phyloP scores from a whole-genome alignment of 2,888 invertebrate species.

The Acleris cristana region DNA sequence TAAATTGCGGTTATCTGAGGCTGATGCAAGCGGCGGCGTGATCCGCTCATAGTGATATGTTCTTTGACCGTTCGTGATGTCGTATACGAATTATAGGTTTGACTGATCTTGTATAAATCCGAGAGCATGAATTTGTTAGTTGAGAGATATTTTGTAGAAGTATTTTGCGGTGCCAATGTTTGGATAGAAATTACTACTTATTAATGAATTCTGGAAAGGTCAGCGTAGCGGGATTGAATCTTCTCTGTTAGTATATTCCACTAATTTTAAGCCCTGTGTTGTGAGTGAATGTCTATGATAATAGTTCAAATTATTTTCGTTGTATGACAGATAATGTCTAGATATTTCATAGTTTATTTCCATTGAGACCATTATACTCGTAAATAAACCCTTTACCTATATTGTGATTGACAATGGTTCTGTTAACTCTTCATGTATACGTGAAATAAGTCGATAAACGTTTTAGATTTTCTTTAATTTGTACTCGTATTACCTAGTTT shows the following conservation, averaged over 20 bases:
- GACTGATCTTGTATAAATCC: constrained; percentile 13
- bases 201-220: neutral
- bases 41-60: neutral
- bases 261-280: constrained; percentile 43
- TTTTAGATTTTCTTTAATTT: constrained; percentile 24
- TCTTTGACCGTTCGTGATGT: neutral
- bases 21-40: neutral
- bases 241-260: constrained; percentile 48
- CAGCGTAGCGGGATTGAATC: constrained; percentile 37
- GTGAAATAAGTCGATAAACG: constrained; percentile 28
- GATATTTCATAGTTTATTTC: neutral
- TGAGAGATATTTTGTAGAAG: constrained; percentile 17
- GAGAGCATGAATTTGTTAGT: neutral
- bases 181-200: constrained; percentile 4
- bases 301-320: constrained; percentile 1
- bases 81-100: neutral
- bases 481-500: neutral
- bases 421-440: constrained; percentile 5
- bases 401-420: neutral
- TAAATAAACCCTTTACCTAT: no score
- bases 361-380: no score
- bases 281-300: constrained; percentile 20
- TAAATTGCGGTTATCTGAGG: constrained; percentile 11
- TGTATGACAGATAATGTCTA: constrained; percentile 12
- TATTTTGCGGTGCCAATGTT: constrained; percentile 8